Evolutionary conservation across 1,140 invertebrate species (phyloP).

Genomic region (Pseudomyrmex cubaensis): DNA sequence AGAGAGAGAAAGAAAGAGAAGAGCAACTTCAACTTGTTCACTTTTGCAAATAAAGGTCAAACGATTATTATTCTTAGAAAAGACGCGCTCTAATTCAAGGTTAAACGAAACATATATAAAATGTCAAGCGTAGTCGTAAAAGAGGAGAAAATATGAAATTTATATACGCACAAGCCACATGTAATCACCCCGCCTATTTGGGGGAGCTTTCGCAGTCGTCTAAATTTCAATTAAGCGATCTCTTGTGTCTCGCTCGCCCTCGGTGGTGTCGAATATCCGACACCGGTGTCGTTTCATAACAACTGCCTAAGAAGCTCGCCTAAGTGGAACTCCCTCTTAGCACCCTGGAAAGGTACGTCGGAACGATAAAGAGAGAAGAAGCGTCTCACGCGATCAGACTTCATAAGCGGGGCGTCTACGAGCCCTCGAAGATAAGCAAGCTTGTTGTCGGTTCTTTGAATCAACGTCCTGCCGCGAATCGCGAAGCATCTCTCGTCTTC

Average conservation of each 20-base stretch:
- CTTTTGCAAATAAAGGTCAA: slow-evolving; percentile 4
- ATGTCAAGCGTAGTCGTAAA: not conserved
- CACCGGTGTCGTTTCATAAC: slow-evolving; percentile 51
- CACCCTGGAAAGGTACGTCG: slow-evolving; percentile 30
- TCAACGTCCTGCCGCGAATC: slow-evolving; percentile 52
- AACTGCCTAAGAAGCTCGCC: slow-evolving; percentile 41
- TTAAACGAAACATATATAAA: not conserved
- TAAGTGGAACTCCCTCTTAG: slow-evolving; percentile 31
- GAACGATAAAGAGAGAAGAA: slow-evolving; percentile 39
- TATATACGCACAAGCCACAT: no score
- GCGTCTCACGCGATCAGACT: slow-evolving; percentile 78
- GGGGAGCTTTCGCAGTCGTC: not conserved
- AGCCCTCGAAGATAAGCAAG: slow-evolving; percentile 72
- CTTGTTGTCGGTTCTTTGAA: slow-evolving; percentile 44
- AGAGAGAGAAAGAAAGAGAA: not conserved
- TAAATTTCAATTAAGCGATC: slow-evolving; percentile 51
- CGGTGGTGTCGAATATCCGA: slow-evolving; percentile 38
- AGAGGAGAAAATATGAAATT: not conserved
- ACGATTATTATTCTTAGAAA: not conserved
- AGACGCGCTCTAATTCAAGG: not conserved
- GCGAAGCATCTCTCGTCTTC: not conserved
- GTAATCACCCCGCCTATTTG: not conserved
- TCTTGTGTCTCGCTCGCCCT: slow-evolving; percentile 31
- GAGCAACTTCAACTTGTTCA: not conserved
- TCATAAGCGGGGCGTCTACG: slow-evolving; percentile 73